These are phyloP conservation scores for Holcopasites calliopsidis DNA, from an alignment of 1,140 invertebrate genomes.

Conservation along the genomic window DNA sequence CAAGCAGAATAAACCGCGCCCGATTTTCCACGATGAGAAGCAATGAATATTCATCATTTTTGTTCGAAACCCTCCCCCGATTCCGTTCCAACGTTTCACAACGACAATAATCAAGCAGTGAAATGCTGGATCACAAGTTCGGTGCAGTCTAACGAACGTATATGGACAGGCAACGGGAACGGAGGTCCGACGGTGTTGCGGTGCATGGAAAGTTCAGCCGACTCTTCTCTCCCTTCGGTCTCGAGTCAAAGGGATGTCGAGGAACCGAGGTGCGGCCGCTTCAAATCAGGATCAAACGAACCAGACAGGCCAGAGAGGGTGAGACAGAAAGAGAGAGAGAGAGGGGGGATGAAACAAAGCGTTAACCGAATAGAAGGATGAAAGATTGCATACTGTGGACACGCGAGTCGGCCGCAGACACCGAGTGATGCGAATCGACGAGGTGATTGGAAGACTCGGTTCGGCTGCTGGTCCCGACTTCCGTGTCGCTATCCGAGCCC, in stretches of 20 bases:
- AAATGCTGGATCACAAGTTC: slow-evolving; percentile 22
- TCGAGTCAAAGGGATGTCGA: not conserved
- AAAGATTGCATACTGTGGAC: slow-evolving; percentile 77
- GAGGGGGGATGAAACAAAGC: slow-evolving; percentile 30
- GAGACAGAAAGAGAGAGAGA: not conserved
- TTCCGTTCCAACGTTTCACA: slow-evolving; percentile 20
- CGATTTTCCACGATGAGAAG: not conserved
- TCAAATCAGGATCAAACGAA: not conserved
- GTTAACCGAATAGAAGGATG: slow-evolving; percentile 36
- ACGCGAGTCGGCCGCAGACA: slow-evolving; percentile 78
- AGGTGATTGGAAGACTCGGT: slow-evolving; percentile 81
- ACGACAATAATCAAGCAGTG: slow-evolving; percentile 31
- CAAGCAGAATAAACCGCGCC: slow-evolving; percentile 49
- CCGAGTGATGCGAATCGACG: slow-evolving; percentile 80
- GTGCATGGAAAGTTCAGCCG: slow-evolving; percentile 25
- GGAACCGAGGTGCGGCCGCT: not conserved
- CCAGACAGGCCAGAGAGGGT: slow-evolving; percentile 4
- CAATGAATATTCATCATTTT: not conserved
- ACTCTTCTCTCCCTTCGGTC: not conserved
- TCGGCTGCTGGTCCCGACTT: slow-evolving; percentile 81
- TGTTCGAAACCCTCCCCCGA: not conserved
- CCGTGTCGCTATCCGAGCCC: slow-evolving; percentile 82
- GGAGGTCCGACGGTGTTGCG: slow-evolving; percentile 28
- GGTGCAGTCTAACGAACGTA: slow-evolving; percentile 45
- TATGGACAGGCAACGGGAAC: slow-evolving; percentile 36